Evolutionary conservation across 2,888 invertebrate species (phyloP).

Genomic region (Catocala sponsa): DNA sequence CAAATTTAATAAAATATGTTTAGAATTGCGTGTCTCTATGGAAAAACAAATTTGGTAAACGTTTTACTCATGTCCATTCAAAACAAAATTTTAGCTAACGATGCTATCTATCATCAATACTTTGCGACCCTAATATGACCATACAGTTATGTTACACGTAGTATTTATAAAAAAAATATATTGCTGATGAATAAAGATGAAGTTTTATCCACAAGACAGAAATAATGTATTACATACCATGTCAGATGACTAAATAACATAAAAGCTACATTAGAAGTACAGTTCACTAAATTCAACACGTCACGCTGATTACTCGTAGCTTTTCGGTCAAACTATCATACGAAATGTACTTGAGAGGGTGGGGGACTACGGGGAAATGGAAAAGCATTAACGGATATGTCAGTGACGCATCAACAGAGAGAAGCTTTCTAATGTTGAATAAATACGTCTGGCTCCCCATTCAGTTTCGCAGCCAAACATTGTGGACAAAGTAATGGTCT

Average conservation of each 20-base stretch:
- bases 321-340: slow-evolving; percentile 77
- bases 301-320: slow-evolving; percentile 61
- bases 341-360: slow-evolving; percentile 51
- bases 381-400: slow-evolving; percentile 88
- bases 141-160: too few species aligned
- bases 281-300: slow-evolving; percentile 38
- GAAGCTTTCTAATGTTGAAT: slow-evolving; percentile 85
- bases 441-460: slow-evolving; percentile 80
- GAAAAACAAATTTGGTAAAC: too few species aligned
- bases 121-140: too few species aligned
- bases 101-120: too few species aligned
- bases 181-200: too few species aligned
- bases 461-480: slow-evolving; percentile 59
- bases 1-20: too few species aligned
- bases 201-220: too few species aligned
- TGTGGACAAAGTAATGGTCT: slow-evolving; percentile 51
- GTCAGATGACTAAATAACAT: slow-evolving; percentile 7
- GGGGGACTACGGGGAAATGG: slow-evolving; percentile 79
- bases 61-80: too few species aligned
- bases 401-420: slow-evolving; percentile 85
- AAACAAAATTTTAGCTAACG: too few species aligned
- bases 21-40: too few species aligned
- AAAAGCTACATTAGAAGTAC: slow-evolving; percentile 13
- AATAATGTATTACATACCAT: too few species aligned
- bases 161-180: too few species aligned